Conservation (phyloP, 2,797 vertebrate species). For the Karalla daura region DNA sequence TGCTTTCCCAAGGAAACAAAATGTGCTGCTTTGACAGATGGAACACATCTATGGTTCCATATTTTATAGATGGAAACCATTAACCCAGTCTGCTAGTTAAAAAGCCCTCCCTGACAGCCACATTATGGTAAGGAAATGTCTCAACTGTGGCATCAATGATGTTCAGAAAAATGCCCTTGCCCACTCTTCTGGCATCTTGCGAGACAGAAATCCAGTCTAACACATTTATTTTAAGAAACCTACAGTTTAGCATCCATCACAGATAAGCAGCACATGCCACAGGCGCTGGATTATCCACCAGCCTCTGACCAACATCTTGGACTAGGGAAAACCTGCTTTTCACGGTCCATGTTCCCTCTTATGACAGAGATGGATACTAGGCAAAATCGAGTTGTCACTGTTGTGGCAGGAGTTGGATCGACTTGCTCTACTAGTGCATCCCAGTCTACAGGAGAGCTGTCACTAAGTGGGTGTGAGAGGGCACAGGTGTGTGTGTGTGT, state of each 20-base stretch:
- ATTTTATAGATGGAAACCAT: neutral
- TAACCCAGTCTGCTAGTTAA: neutral
- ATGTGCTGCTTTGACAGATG: neutral
- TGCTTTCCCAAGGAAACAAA: neutral
- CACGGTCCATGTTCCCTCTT: neutral
- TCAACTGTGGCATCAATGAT: neutral
- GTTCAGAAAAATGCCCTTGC: neutral
- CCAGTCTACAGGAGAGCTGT: conserved; percentile 14
- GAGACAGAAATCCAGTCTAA: neutral
- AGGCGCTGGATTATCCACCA: neutral
- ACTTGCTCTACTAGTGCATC: conserved; percentile 20
- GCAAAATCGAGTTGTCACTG: conserved; percentile 6
- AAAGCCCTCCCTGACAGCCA: neutral
- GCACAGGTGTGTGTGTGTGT: neutral
- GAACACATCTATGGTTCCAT: neutral
- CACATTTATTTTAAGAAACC: neutral
- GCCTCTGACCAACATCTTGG: conserved; percentile 19
- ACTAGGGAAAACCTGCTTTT: conserved; percentile 23
- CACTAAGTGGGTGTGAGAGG: conserved; percentile 10
- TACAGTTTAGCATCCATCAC: neutral
- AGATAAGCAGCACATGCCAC: neutral
- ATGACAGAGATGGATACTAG: conserved; percentile 17
- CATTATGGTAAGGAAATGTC: neutral
- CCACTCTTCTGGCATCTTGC: neutral
- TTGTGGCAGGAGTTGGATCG: conserved; percentile 28